A percentile compares a stretch with the other conserved stretches of the same genome.
Evolutionary conservation across 2,113 vertebrate species (phyloP).

Genomic region (Bungarus multicinctus): DNA sequence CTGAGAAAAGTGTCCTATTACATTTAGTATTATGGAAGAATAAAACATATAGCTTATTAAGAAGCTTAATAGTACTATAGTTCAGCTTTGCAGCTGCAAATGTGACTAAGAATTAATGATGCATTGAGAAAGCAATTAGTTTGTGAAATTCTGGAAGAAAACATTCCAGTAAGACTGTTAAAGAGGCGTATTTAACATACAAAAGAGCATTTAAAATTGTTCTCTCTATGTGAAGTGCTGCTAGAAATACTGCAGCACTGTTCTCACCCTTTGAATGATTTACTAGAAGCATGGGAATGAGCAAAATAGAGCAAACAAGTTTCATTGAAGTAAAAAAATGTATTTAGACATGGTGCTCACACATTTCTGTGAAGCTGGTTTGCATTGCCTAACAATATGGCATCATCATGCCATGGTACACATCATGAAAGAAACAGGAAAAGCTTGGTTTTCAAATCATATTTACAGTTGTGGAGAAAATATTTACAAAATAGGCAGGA

Average conservation of each 20-base stretch:
- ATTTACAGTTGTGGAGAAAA: not conserved
- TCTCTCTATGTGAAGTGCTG: not conserved
- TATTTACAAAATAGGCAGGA: not conserved
- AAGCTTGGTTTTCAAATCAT: not conserved
- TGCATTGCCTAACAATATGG: not conserved
- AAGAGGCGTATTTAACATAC: not conserved
- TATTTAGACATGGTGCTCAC: not conserved
- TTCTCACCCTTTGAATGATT: not conserved
- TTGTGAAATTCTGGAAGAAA: not conserved
- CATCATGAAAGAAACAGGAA: not conserved
- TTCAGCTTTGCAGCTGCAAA: not conserved
- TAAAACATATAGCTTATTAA: not conserved
- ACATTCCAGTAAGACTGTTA: not conserved
- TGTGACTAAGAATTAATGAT: not conserved
- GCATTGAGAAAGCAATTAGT: not conserved
- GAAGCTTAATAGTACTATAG: not conserved
- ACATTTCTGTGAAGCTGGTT: not conserved
- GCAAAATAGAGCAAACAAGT: not conserved
- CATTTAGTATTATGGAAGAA: not conserved
- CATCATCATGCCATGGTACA: not conserved
- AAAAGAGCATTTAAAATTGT: not conserved
- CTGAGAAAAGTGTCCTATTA: not conserved
- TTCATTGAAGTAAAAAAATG: not conserved
- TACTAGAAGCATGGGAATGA: not conserved
- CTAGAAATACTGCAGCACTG: not conserved